Evolutionary conservation across 2,888 invertebrate genomes (phyloP), one percentile per base, ranked within the genome.

Genomic region (Hanleya hanleyi): DNA sequence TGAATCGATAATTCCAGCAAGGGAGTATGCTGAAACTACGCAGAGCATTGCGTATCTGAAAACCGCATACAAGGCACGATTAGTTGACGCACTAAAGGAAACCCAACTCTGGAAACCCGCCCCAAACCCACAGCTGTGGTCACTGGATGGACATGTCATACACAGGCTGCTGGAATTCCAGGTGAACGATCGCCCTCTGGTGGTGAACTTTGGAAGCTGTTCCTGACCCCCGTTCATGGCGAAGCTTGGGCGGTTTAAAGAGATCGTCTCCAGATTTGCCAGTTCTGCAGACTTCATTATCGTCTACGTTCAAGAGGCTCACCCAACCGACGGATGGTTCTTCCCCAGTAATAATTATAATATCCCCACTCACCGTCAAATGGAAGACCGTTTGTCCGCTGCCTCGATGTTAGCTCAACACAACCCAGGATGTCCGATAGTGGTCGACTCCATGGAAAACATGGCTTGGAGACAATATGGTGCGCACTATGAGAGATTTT

Each of bases 291-390:
- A 82, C 67, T 82, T 82, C 68, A 49, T 82, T 7, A 70, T 69
- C 4, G 67, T 82, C 12, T 82, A 82, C 75, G 77, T 79, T 38
- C 76, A 79, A 49, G 81, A 81, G 62, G 80, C 79, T 5, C 81
- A 81, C 62, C 79, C 81, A 0, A 50, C 73, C 22, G 80, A 81
- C 61, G 80, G 75, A 33, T 81, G 81, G 81, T 71, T 74, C 33
- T 79, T 81, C 72, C 65, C 18, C 26, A 67, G 57, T n/a, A 66
- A 72, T 50, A 77, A 76, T 4, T 64, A 76, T 64, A 9, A 68
- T 15, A 69, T 81, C 9, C 32, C 35, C 26, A 37, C 41, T 5
- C 81, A 79, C 67, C 36, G 47, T 22, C 57, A 15, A 22, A 35
- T 78, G n/a, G 70, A 69, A 33, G 76, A 78, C 22, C 47, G 81